Conservation (phyloP, 2,113 vertebrate species). For the Mormoops blainvillei region DNA sequence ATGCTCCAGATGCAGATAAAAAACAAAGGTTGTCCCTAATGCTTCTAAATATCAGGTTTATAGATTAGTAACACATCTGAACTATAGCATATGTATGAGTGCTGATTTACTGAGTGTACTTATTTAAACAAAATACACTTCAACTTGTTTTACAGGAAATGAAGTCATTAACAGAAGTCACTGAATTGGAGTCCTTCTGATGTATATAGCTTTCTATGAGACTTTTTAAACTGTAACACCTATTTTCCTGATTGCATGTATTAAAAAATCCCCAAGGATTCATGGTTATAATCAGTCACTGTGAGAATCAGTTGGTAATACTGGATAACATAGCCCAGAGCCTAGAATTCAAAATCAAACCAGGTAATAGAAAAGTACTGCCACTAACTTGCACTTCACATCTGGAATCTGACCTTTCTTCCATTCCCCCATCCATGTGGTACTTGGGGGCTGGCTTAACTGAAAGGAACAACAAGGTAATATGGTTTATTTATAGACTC, state of each 20-base stretch:
- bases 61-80: neutral
- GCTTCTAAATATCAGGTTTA: constrained; percentile 5
- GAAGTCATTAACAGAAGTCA: neutral
- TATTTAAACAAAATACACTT: neutral
- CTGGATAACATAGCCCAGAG: neutral
- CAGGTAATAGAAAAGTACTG: neutral
- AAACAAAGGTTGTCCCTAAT: neutral
- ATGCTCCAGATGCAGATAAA: neutral
- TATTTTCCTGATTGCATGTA: neutral
- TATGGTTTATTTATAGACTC: neutral
- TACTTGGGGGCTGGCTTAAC: neutral
- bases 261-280: constrained; percentile 9
- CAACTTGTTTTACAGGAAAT: neutral
- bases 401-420: neutral
- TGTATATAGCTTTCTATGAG: neutral
- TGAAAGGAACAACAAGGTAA: neutral
- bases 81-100: neutral
- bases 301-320: neutral
- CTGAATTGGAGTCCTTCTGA: neutral
- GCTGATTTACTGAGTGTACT: neutral
- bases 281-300: neutral
- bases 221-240: neutral
- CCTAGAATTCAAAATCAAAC: constrained; percentile 29
- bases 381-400: neutral
- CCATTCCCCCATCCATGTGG: neutral